phyloP scores from a whole-genome alignment of 2,113 vertebrate species.

The Chamaetylas fuelleborni region DNA sequence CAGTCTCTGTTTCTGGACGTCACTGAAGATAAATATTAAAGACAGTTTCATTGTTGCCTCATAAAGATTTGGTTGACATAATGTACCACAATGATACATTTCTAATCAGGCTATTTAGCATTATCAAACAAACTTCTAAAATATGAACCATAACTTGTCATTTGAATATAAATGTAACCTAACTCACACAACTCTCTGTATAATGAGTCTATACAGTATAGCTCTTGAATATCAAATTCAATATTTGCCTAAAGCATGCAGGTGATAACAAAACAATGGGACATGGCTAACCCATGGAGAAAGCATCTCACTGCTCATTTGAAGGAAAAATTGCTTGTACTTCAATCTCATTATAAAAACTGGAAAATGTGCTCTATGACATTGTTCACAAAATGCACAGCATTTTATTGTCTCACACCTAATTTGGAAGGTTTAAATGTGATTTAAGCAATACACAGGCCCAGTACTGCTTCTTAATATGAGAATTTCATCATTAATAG shows the following conservation, averaged over 20 bases:
- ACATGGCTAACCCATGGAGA: constrained; percentile 3
- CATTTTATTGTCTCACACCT: neutral
- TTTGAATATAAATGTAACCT: constrained; percentile 65
- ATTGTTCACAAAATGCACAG: neutral
- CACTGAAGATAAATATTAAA: constrained; percentile 58
- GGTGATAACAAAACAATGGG: constrained; percentile 3
- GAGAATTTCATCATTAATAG: neutral
- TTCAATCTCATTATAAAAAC: neutral
- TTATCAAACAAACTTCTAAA: constrained; percentile 62
- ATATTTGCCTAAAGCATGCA: constrained; percentile 23
- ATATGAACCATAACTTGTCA: constrained; percentile 49
- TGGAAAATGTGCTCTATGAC: neutral
- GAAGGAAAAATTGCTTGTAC: neutral
- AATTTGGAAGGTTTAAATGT: neutral
- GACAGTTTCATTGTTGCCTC: constrained; percentile 37
- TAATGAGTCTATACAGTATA: neutral
- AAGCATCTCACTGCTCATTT: neutral
- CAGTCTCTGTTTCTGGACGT: constrained; percentile 38
- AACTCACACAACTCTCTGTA: constrained; percentile 51
- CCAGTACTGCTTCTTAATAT: neutral
- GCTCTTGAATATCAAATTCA: constrained; percentile 30
- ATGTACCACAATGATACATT: constrained; percentile 50
- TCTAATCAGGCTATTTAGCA: constrained; percentile 60
- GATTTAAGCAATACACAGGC: neutral
- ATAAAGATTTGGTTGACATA: constrained; percentile 49